Evolutionary conservation across 2,888 invertebrate genomes (phyloP).

Genomic region (Agriopis aurantiaria): DNA sequence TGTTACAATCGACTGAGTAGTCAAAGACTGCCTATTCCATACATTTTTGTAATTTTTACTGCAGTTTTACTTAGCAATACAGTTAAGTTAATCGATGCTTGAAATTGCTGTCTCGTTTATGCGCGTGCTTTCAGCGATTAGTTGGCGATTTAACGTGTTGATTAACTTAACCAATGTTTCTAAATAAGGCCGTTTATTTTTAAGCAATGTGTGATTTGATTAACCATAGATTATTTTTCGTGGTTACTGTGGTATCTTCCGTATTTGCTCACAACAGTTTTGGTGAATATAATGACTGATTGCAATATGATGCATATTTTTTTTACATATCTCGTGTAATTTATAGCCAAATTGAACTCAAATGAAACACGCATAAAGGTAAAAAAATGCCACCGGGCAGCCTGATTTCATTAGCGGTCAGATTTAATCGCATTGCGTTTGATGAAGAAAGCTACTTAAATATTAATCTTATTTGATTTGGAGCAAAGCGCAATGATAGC

Average conservation of each 20-base stretch:
- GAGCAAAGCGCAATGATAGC: no score
- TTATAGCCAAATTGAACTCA: conserved; percentile 36
- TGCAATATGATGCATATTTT: conserved; percentile 40
- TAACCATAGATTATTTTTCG: conserved; percentile 51
- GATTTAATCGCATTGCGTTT: not conserved
- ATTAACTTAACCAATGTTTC: no score
- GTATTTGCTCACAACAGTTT: conserved; percentile 18
- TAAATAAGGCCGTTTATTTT: conserved; percentile 2
- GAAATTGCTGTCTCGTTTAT: no score
- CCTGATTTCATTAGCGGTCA: not conserved
- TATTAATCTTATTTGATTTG: no score
- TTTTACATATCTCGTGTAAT: conserved; percentile 49
- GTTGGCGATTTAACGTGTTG: no score
- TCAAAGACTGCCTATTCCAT: conserved; percentile 47
- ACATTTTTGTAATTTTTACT: conserved; percentile 18
- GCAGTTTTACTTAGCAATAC: no score
- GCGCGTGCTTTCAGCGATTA: no score
- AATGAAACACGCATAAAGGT: conserved; percentile 45
- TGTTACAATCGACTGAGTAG: conserved; percentile 39
- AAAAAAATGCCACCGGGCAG: conserved; percentile 10
- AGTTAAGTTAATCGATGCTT: no score
- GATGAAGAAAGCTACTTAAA: not conserved
- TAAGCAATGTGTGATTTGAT: conserved; percentile 71
- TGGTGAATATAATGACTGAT: conserved; percentile 42
- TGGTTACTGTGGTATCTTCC: not conserved